Conservation (phyloP, 2,797 vertebrate species). For the Pangasius macronema region DNA sequence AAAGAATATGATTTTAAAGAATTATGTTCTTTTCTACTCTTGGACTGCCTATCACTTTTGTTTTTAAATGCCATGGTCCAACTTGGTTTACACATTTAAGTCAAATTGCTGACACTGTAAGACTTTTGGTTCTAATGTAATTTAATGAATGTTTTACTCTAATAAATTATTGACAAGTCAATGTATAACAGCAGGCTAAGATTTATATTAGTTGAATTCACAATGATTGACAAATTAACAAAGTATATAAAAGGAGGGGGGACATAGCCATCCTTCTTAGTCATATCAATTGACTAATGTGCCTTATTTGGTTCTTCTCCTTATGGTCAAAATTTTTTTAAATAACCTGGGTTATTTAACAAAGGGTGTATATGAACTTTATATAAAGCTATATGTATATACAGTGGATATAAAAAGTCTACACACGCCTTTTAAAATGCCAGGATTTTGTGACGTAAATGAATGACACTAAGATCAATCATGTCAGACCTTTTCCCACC, state of each 20-base stretch:
- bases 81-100: neutral
- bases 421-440: no score
- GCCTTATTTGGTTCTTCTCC: neutral
- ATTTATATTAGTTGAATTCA: neutral
- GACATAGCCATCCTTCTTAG: neutral
- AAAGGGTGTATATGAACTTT: neutral
- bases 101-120: constrained; percentile 1
- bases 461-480: no score
- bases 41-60: neutral
- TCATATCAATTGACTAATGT: neutral
- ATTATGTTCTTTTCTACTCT: neutral
- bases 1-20: neutral
- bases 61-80: neutral
- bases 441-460: no score
- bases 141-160: neutral
- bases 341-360: neutral
- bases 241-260: neutral
- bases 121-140: neutral
- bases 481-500: no score
- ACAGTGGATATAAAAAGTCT: no score
- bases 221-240: neutral
- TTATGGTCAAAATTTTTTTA: neutral
- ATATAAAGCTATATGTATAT: neutral
- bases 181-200: neutral
- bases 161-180: neutral